Base-by-base conservation (phyloP, 2,797 vertebrate species). In the Manis javanica region DNA sequence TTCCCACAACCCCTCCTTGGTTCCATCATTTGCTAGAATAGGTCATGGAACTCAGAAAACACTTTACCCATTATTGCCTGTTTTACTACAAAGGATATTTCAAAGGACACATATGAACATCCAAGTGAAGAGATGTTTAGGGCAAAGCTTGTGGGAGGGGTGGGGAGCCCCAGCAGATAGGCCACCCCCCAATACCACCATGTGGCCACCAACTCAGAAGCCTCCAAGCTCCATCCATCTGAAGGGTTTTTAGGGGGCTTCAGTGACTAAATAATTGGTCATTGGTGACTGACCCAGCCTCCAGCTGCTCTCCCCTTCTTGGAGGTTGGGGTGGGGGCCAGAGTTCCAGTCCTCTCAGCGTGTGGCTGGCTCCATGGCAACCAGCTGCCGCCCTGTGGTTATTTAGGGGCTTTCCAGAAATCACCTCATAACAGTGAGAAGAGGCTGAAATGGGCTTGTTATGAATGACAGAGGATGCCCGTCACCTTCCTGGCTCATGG, bases 161-260 rank as follows among this genome's bases (percentile, higher is more conserved):
- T 21, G 7, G 26, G 9, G 16, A 57, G 23, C 29, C 23, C 78
- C 10, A 0, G 55, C 2, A 5, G 26, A 34, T 37, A 23, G 51
- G 14, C 89, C 7, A 4, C 15, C 21, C 53, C 18, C 31, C 42
- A 42, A 26, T 16, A 15, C 42, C 24, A 26, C 16, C 5, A 4
- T 3, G 24, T 7, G 2, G 37, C 63, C 6, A 18, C n/a, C 59
- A 51, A 74, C n/a, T 21, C 26, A 12, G 49, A 37, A 83, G 59
- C 63, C 71, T 39, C 15, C n/a, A 84, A 4, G 29, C 16, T 11
- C 21, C 1, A 0, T 57, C 81, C 29, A 74, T 31, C 64, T 0
- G n/a, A 21, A 0, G n/a, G 19, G 1, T 0, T 46, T 42, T 86
- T 39, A 24, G 15, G 21, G 61, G 18, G 19, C 11, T 61, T 64